Evolutionary conservation across 2,888 invertebrate species (phyloP).

Genomic region (Conchocele bisecta): DNA sequence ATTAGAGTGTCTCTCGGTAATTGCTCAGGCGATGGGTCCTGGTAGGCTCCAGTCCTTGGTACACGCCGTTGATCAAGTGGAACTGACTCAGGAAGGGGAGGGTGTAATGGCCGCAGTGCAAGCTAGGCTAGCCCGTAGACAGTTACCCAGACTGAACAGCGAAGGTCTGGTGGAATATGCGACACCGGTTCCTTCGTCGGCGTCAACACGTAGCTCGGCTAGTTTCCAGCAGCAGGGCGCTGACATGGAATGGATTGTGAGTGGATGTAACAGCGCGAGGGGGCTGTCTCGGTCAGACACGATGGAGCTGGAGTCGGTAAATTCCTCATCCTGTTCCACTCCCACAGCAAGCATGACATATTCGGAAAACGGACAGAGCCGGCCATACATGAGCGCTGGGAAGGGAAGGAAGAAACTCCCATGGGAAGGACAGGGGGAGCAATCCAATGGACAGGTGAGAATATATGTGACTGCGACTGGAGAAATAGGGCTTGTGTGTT

Average conservation of each 20-base stretch:
- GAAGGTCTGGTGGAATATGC: conserved; percentile 91
- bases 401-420: conserved; percentile 78
- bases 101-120: conserved; percentile 87
- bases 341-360: conserved; percentile 68
- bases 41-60: conserved; percentile 85
- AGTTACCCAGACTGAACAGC: conserved; percentile 87
- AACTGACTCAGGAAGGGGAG: conserved; percentile 81
- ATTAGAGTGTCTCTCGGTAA: conserved; percentile 90
- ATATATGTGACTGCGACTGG: no score
- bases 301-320: conserved; percentile 77
- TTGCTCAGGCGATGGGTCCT: conserved; percentile 89
- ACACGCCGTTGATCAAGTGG: conserved; percentile 83
- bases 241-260: conserved; percentile 91
- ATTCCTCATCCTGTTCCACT: conserved; percentile 69
- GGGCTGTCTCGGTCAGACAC: conserved; percentile 69
- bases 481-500: no score
- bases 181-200: conserved; percentile 85
- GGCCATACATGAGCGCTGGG: conserved; percentile 80
- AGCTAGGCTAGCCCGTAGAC: conserved; percentile 89
- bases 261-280: conserved; percentile 71
- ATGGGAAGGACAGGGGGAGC: conserved; percentile 79
- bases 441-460: conserved; percentile 50
- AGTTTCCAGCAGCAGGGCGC: conserved; percentile 83
- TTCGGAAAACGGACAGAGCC: conserved; percentile 58
- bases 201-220: conserved; percentile 74